Percentiles rank a stretch among this genome's conserved stretches.
phyloP scores from a whole-genome alignment of 1,140 invertebrate species.

The Macrocentrus cingulum region DNA sequence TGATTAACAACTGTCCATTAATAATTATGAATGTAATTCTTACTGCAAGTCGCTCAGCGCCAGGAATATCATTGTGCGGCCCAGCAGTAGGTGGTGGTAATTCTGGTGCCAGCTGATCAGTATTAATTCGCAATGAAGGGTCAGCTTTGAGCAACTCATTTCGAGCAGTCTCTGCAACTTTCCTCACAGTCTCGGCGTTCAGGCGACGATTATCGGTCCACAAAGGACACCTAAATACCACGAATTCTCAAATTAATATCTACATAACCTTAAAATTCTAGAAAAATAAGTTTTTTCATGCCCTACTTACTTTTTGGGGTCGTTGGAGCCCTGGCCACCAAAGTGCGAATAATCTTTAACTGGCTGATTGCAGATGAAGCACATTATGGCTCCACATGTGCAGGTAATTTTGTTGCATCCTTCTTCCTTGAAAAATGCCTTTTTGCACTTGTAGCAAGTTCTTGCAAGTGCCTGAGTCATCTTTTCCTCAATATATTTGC shows the following conservation, averaged over 20 bases:
- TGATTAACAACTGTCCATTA: neutral
- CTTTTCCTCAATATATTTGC: conserved; percentile 66
- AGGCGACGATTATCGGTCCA: conserved; percentile 36
- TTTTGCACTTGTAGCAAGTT: conserved; percentile 64
- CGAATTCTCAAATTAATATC: neutral
- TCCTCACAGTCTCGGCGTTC: conserved; percentile 45
- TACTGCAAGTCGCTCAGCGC: neutral
- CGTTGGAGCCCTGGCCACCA: conserved; percentile 49
- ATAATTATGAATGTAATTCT: neutral
- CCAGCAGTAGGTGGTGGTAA: conserved; percentile 16
- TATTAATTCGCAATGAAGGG: conserved; percentile 16
- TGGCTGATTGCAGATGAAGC: conserved; percentile 67
- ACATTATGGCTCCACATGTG: conserved; percentile 68
- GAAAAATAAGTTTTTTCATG: too few species aligned
- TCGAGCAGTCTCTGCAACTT: conserved; percentile 40
- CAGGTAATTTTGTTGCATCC: conserved; percentile 76
- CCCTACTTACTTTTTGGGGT: conserved; percentile 9
- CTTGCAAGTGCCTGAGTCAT: conserved; percentile 69
- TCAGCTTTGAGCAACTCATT: conserved; percentile 28
- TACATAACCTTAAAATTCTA: too few species aligned
- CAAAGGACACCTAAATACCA: conserved; percentile 36
- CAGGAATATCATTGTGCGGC: conserved; percentile 14
- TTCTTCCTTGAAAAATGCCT: conserved; percentile 65
- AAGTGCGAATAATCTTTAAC: conserved; percentile 67
- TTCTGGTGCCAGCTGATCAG: neutral